Conservation (phyloP, 92 coral and sea anemone genomes). For the Phenganax marumi region DNA sequence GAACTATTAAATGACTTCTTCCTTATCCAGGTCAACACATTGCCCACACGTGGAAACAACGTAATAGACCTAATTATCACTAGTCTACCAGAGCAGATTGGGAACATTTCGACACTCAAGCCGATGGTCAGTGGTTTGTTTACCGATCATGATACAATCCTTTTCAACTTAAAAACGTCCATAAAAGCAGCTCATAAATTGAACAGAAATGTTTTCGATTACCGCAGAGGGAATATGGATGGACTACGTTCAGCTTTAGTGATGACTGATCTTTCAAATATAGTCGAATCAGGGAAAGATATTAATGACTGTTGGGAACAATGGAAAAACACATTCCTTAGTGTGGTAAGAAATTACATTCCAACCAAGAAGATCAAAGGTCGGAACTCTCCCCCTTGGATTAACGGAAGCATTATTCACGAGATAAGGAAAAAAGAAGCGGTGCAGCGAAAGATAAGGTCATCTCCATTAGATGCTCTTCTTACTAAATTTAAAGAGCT, state of each 20-base stretch:
- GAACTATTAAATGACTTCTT: constrained; percentile 41
- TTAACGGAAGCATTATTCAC: constrained; percentile 37
- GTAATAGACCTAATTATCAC: constrained; percentile 23
- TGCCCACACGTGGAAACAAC: constrained; percentile 42
- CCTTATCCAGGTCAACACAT: constrained; percentile 31
- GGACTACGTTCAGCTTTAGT: constrained; percentile 55
- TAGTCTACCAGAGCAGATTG: constrained; percentile 38
- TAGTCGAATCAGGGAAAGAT: constrained; percentile 44
- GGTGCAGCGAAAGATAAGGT: constrained; percentile 35
- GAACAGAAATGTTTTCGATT: constrained; percentile 58
- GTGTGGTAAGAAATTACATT: constrained; percentile 49
- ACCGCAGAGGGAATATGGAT: constrained; percentile 51
- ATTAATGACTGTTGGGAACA: constrained; percentile 50
- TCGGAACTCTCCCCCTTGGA: constrained; percentile 44
- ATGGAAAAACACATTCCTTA: constrained; percentile 53
- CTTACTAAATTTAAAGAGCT: constrained; percentile 31
- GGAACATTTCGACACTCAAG: constrained; percentile 20
- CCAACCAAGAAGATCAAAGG: constrained; percentile 57
- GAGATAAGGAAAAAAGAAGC: constrained; percentile 44
- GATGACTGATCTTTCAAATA: constrained; percentile 47
- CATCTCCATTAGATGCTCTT: constrained; percentile 25
- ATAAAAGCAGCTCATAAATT: constrained; percentile 54
- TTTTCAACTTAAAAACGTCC: constrained; percentile 54
- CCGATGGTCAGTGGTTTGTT: constrained; percentile 41
- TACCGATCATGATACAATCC: constrained; percentile 45